Base-by-base conservation (phyloP, 2,113 vertebrate genomes). In the Prietella phreatophila region DNA sequence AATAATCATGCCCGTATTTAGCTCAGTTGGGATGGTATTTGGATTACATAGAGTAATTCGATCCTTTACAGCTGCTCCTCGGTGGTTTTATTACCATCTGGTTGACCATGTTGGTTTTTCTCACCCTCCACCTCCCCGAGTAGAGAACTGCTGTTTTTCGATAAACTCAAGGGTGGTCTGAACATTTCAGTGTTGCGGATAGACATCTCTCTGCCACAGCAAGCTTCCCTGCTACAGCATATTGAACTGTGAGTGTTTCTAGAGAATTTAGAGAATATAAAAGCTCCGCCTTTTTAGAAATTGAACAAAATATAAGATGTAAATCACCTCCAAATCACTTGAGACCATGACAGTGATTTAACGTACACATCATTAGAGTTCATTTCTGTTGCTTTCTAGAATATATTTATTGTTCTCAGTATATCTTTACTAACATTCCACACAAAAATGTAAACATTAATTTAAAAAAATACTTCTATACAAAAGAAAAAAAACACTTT, bases 61-160 rank as follows among this genome's bases (percentile, higher is more conserved):
- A 82, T 82, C 19, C 56, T 60, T 60, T 82, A 39, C 55, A 82
- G 80, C 80, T 82, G 80, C 33, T 58, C 33, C 13, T 39, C 33
- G 42, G 80, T 39, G 56, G 80, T 82, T 81, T 82, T 82, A 82
- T 36, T 14, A 39, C 80, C 80, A 82, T 61, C 80, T 82, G 56
- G 9, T 2, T 82, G 0, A 9, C 80, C 7, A 27, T 61, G 80
- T 36, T 61, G 80, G 4, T 82, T 56, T 42, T 82, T 61, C 47
- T 81, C 30, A 58, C 55, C 27, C 30, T 22, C 30, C 11, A 22
- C 76, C 76, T 53, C 53, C 50, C 17, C 6, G 22, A 58, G 15
- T 27, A 81, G 9, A 22, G 53, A 75, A 42, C 47, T n/a, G 42
- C 17, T 81, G n/a, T 58, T 81, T 58, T 56, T 33, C 25, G 25